phyloP scores from a whole-genome alignment of 2,113 vertebrate species.

The Corythaixoides concolor region DNA sequence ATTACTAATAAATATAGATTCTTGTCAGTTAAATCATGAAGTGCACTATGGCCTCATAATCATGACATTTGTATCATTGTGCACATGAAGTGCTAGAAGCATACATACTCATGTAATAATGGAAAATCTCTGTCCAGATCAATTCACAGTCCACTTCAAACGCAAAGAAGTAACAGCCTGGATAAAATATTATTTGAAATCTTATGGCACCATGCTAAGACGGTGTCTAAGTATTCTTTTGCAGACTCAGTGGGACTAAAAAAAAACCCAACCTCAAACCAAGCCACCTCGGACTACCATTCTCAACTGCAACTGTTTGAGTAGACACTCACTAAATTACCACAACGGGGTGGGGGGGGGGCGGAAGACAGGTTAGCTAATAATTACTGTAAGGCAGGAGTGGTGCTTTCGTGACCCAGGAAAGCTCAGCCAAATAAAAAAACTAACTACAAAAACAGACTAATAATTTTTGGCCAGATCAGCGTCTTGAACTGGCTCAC shows the following conservation, averaged over 20 bases:
- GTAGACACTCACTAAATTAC: neutral
- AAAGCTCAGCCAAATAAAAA: neutral
- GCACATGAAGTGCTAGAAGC: neutral
- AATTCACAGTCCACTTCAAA: neutral
- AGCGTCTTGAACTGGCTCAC: neutral
- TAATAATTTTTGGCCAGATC: neutral
- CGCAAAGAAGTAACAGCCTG: neutral
- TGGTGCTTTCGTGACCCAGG: neutral
- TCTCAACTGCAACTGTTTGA: neutral
- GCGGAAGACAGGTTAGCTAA: neutral
- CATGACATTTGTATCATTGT: neutral
- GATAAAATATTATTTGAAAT: neutral
- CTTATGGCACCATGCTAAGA: neutral
- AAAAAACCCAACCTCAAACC: neutral
- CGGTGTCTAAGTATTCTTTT: neutral
- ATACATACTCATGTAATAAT: rapidly evolving
- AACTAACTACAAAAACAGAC: neutral
- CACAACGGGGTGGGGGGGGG: too few relatives aligned
- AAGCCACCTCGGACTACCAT: neutral
- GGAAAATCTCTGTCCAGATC: neutral
- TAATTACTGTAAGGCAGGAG: neutral
- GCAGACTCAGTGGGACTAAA: neutral
- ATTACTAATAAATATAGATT: neutral
- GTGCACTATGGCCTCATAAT: neutral
- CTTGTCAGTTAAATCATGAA: neutral